These are phyloP conservation scores for Brachionus calyciflorus DNA, from an alignment of 1,140 invertebrate species.

Conservation along the genomic window DNA sequence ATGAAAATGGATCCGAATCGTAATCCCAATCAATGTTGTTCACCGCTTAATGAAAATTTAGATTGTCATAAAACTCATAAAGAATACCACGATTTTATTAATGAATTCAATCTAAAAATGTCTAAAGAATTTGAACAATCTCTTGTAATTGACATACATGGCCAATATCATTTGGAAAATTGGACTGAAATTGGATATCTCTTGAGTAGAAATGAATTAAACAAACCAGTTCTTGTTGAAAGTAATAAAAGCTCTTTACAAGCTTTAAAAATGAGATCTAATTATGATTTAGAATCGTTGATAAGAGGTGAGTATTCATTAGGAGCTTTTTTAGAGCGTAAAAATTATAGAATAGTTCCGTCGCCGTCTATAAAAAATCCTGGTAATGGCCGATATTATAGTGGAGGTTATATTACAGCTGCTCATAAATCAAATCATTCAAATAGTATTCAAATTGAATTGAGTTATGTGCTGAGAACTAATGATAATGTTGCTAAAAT, in stretches of 20 bases:
- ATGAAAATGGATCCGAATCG: conserved; percentile 36
- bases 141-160: conserved; percentile 48
- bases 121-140: not conserved
- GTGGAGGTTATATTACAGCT: not conserved
- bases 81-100: conserved; percentile 14
- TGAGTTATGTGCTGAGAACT: not conserved
- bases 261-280: not conserved
- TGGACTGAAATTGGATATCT: conserved; percentile 48
- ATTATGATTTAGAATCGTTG: not conserved
- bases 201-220: not conserved
- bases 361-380: conserved; percentile 47
- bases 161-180: conserved; percentile 47
- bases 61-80: conserved; percentile 9
- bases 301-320: conserved; percentile 6
- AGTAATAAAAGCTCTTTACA: not conserved
- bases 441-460: conserved; percentile 22
- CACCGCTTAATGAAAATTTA: not conserved
- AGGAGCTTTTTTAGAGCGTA: not conserved
- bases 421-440: not conserved
- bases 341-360: conserved; percentile 46
- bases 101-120: not conserved
- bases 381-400: conserved; percentile 45
- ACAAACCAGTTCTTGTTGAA: not conserved
- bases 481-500: not conserved
- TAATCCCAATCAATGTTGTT: not conserved